phyloP scores from a whole-genome alignment of 2,113 vertebrate species.

The Paradisaea rubra region DNA sequence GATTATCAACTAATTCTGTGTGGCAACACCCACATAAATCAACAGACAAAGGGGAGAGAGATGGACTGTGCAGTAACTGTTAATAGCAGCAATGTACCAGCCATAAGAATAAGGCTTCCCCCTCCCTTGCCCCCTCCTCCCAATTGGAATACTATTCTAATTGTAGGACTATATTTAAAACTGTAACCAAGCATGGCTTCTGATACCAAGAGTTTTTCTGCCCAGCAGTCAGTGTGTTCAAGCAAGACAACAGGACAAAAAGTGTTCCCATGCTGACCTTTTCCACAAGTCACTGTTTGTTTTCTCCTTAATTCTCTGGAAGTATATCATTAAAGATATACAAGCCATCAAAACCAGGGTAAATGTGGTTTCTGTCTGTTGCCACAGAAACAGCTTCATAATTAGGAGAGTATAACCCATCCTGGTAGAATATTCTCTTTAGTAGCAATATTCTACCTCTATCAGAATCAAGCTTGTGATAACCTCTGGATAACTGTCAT shows the following conservation, averaged over 20 bases:
- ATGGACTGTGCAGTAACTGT: neutral
- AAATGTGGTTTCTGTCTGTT: neutral
- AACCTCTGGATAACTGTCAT: neutral
- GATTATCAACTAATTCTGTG: constrained; percentile 58
- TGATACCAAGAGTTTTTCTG: neutral
- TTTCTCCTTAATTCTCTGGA: neutral
- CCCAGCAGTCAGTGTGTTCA: neutral
- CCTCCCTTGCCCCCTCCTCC: neutral
- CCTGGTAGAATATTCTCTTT: neutral
- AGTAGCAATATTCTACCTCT: neutral
- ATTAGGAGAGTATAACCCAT: neutral
- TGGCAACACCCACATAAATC: constrained; percentile 8
- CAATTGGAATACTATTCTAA: neutral
- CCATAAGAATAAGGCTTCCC: neutral
- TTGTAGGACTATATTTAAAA: neutral
- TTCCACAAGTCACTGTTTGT: neutral
- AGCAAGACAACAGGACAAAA: neutral
- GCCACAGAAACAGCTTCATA: neutral
- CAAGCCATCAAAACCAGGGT: neutral
- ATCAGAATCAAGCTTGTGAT: neutral
- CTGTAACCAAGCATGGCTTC: neutral
- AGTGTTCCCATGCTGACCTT: neutral
- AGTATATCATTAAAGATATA: neutral
- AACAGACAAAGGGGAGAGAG: neutral
- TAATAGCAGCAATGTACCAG: neutral